Percentiles rank a stretch among this genome's conserved stretches.
These are phyloP conservation scores for Iguana delicatissima DNA, from an alignment of 2,797 vertebrate species.

Conservation along the genomic window DNA sequence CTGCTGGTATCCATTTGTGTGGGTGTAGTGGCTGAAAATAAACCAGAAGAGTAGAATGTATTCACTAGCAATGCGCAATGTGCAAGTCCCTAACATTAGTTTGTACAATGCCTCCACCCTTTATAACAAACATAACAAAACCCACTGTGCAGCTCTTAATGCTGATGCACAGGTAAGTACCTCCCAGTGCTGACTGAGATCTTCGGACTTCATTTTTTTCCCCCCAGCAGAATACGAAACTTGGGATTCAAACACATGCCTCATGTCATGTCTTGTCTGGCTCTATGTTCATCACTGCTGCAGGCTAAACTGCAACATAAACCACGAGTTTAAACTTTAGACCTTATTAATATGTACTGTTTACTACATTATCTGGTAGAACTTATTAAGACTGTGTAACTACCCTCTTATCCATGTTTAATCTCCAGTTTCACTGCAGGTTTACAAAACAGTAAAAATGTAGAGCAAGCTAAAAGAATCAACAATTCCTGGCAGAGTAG, in stretches of 20 bases:
- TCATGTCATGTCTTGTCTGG: neutral
- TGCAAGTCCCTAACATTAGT: neutral
- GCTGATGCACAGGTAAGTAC: fast-evolving
- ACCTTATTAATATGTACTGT: neutral
- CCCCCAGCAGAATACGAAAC: neutral
- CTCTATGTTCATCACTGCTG: neutral
- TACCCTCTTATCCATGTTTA: too few species aligned
- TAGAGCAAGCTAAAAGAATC: neutral
- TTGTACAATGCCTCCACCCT: neutral
- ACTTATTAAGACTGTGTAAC: neutral
- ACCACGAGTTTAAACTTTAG: neutral
- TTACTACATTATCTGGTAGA: neutral
- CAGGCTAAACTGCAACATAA: neutral
- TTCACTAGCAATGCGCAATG: neutral
- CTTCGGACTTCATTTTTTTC: neutral
- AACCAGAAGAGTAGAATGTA: neutral
- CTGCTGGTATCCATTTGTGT: fast-evolving
- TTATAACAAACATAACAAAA: neutral
- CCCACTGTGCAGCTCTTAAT: neutral
- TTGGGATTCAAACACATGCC: neutral
- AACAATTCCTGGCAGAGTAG: neutral
- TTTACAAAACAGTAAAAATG: neutral
- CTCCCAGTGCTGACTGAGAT: fast-evolving
- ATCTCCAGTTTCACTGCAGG: neutral
- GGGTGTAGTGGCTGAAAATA: neutral